Evolutionary conservation across 1,140 invertebrate genomes (phyloP), one percentile per base, ranked within the genome.

Genomic region (Drosophila nebulosa): DNA sequence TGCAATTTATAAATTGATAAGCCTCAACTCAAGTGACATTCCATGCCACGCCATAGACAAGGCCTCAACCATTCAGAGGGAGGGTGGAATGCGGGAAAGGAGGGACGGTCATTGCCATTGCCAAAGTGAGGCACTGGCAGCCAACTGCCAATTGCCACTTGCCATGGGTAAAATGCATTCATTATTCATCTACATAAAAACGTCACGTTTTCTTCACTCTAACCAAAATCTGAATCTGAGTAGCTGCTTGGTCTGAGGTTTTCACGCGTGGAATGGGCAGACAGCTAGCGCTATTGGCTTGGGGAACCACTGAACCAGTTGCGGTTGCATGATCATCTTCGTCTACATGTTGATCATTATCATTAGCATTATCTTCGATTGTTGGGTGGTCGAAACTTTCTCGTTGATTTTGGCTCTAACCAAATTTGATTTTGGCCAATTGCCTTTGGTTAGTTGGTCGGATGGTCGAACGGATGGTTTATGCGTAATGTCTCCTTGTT

Each of bases 1-100:
- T 18, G 52, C 52, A 55, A 55, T 30, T 55, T 55, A 30, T 55
- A 55, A 55, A 55, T 55, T 55, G 52, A 55, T 55, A 55, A 53
- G 51, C 51, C 24, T 4, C 51, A 53, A 53, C 51, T 53, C 51
- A 53, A 55, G 52, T 55, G 52, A 55, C 52, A 55, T 55, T 55
- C 52, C 52, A 30, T n/a, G 51, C 22, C 52, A 18, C 10, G 16
- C 16, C n/a, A n/a, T 14, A 24, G 12, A 10, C 10, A 26, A 30
- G 52, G 50, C 24, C 16, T 6, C 26, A 30, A 30, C 16, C 52
- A 30, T 55, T 30, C 39, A 21, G 14, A 7, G 6, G 7, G 18
- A 3, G 2, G 16, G 16, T 1, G 24, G 12, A 7, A 10, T 26
- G n/a, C n/a, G 18, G 24, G n/a, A 9, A 16, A 7, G 26, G 26